These are phyloP conservation scores for Vulpes lagopus DNA, from an alignment of 2,113 vertebrate genomes.

Conservation along the genomic window DNA sequence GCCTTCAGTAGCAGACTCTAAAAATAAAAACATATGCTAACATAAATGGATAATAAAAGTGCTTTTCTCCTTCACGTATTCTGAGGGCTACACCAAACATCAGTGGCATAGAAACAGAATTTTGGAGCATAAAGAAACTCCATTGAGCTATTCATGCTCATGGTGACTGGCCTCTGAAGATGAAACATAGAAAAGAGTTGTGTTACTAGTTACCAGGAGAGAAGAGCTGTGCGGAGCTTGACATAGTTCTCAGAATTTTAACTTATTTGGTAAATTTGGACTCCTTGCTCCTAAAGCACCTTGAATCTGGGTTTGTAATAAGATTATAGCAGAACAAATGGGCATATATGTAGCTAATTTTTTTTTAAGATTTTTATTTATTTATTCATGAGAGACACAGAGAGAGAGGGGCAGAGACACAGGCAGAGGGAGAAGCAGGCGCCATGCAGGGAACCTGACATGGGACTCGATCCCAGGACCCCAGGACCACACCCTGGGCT, in stretches of 20 bases:
- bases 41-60: constrained; percentile 25
- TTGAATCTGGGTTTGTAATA: background rate
- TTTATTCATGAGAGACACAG: too few relatives aligned
- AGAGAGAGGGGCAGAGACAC: too few relatives aligned
- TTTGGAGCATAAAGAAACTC: background rate
- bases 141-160: background rate
- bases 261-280: constrained; percentile 5
- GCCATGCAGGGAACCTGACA: too few relatives aligned
- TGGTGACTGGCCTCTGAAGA: background rate
- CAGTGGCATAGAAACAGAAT: constrained; percentile 27
- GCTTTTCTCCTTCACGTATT: background rate
- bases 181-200: background rate
- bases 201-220: background rate
- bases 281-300: background rate
- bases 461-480: too few relatives aligned
- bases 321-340: background rate
- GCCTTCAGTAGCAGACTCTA: background rate
- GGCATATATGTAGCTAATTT: background rate
- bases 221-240: background rate
- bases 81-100: background rate
- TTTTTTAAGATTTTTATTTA: too few relatives aligned
- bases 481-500: too few relatives aligned
- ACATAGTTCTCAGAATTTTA: background rate
- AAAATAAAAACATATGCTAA: constrained; percentile 1
- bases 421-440: too few relatives aligned